phyloP scores from a whole-genome alignment of 2,888 invertebrate species.

The Crepidodera aurea region DNA sequence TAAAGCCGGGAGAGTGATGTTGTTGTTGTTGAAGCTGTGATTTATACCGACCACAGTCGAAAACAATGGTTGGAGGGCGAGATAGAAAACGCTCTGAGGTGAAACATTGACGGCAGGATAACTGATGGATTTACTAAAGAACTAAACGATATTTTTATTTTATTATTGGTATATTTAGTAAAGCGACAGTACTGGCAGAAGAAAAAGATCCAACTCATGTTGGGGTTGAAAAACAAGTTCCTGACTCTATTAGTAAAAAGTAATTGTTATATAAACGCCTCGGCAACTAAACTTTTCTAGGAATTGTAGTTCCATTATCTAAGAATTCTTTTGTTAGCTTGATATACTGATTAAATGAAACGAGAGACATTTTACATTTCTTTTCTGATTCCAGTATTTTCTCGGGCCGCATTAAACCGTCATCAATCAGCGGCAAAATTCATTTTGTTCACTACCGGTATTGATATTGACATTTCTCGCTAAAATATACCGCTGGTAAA shows the following conservation, averaged over 20 bases:
- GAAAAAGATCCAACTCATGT: no score
- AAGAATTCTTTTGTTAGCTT: no score
- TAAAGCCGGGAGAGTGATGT: conserved; percentile 59
- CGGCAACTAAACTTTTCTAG: no score
- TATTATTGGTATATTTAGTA: no score
- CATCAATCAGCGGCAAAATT: conserved; percentile 33
- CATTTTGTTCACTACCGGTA: conserved; percentile 21
- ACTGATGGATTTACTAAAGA: conserved; percentile 3
- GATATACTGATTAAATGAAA: no score
- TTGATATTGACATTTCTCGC: conserved; percentile 21
- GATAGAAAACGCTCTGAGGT: conserved; percentile 5
- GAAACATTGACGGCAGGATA: conserved; percentile 4
- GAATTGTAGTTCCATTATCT: no score
- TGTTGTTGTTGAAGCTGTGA: conserved; percentile 59
- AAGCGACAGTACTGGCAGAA: no score
- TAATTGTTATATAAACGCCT: no score
- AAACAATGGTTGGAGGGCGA: conserved; percentile 33
- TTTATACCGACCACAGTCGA: conserved; percentile 58
- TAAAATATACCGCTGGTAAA: conserved; percentile 19
- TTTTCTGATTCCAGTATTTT: background rate
- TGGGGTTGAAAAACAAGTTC: no score
- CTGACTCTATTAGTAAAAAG: no score
- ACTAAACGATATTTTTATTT: no score
- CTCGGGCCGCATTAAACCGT: conserved; percentile 21
- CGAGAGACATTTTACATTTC: background rate